phyloP scores from a whole-genome alignment of 2,797 vertebrate genomes.

The Ciconia nigra region DNA sequence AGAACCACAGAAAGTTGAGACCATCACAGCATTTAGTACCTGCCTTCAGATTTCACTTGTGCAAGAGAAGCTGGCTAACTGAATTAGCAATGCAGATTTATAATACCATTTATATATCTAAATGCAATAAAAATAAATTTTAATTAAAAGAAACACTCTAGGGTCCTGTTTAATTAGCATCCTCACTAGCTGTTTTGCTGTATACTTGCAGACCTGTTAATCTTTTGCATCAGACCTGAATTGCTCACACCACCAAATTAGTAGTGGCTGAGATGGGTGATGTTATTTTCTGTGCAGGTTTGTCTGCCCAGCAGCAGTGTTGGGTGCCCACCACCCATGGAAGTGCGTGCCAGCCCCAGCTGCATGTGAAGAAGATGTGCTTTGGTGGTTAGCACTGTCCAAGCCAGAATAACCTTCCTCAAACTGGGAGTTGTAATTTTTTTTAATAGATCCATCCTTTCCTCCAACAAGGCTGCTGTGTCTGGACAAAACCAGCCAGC shows the following conservation, averaged over 20 bases:
- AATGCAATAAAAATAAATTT: slow-evolving; percentile 32
- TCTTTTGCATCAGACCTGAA: not conserved
- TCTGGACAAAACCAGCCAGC: not conserved
- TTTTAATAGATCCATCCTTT: not conserved
- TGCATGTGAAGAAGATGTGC: not conserved
- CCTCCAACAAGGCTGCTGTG: not conserved
- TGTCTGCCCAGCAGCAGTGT: fast-evolving
- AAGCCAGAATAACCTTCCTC: not conserved
- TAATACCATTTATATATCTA: not conserved
- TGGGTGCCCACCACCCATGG: not conserved
- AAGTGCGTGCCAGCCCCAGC: not conserved
- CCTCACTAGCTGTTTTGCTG: not conserved
- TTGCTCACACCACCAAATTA: not conserved
- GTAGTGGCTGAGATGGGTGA: not conserved
- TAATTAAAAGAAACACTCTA: slow-evolving; percentile 22
- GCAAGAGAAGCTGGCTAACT: not conserved
- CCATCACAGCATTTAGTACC: not conserved
- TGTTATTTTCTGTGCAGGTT: not conserved
- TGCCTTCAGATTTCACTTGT: not conserved
- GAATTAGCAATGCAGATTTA: not conserved
- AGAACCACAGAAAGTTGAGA: not conserved
- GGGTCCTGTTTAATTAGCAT: not conserved
- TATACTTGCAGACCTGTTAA: not conserved
- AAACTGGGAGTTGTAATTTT: not conserved
- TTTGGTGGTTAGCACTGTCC: not conserved